Evolutionary conservation across 2,797 vertebrate genomes (phyloP), one percentile per base, ranked within the genome.

Genomic region (Falco biarmicus): DNA sequence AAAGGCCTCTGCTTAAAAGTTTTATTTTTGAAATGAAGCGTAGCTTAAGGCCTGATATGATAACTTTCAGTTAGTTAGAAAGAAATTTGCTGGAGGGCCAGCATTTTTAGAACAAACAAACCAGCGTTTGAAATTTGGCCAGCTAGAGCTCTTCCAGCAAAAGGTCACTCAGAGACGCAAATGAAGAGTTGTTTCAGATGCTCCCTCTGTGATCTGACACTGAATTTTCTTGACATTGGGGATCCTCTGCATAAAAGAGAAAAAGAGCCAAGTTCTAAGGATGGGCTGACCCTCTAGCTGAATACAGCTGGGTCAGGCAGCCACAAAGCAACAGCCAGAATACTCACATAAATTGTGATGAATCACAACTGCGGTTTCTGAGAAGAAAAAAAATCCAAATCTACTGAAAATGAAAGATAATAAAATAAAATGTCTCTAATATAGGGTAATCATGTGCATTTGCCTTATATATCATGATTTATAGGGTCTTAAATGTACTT

Each of bases 391-490:
- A 66, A 28, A 54, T 9, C 50, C 7, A 34, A 83, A 81, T 57
- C 31, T 87, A 66, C 57, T 51, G 71, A 89, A 95, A 89, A 41
- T 78, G 93, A 92, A 96, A 64, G 78, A 34, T 88, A 77, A 90
- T 94, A 88, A 84, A 95, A 84, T 78, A 84, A 96, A 97, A 90
- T 61, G 17, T 13, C 59, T 95, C 73, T 90, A 96, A 96, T 94
- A 64, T 13, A 71, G 54, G 57, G 73, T 85, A 95, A 94, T 95
- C 54, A 54, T 94, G 57, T 92, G 61, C 66, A 65, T 96, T 96
- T 96, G 56, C 83, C 73, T 87, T 82, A 73, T 85, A 51, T 48
- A 66, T 93, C 17, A 56, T 75, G 60, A 94, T 95, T 93, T 93
- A 93, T 91, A 88, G 68, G 32, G 50, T 90, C 76, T 87, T 92